Percentiles rank a stretch among this genome's conserved stretches.
Conservation (phyloP, 2,888 invertebrate species). For the Tetranychus piercei region DNA sequence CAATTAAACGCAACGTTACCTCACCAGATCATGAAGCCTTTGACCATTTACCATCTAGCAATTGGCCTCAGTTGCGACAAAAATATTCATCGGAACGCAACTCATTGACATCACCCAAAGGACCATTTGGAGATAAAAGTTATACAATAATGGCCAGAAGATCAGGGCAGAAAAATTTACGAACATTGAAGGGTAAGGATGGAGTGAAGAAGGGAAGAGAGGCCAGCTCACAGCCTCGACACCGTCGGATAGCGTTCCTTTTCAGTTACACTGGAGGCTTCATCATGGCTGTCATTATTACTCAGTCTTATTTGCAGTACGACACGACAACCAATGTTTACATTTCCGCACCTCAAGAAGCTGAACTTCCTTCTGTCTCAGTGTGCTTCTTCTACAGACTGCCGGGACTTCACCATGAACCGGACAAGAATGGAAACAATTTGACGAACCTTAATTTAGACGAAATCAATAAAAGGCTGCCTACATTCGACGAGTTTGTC, state of each 20-base stretch:
- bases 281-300: neutral
- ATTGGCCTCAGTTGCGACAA: no score
- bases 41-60: no score
- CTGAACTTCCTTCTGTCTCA: neutral
- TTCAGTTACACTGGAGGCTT: neutral
- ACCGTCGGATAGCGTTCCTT: neutral
- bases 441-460: neutral
- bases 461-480: neutral
- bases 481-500: neutral
- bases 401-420: neutral
- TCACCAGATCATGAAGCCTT: no score
- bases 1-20: no score
- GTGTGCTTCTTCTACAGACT: neutral
- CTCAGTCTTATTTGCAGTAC: neutral
- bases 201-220: neutral
- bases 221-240: neutral
- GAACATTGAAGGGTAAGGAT: neutral
- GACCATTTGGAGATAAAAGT: no score
- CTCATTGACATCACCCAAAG: no score
- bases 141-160: neutral
- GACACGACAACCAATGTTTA: slow-evolving; percentile 3
- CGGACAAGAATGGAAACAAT: neutral
- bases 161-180: neutral
- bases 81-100: no score
- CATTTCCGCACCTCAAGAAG: neutral